A percentile compares a stretch with the other conserved stretches of the same genome.
Evolutionary conservation across 2,113 vertebrate genomes (phyloP).

Genomic region (Mormoops blainvillei): DNA sequence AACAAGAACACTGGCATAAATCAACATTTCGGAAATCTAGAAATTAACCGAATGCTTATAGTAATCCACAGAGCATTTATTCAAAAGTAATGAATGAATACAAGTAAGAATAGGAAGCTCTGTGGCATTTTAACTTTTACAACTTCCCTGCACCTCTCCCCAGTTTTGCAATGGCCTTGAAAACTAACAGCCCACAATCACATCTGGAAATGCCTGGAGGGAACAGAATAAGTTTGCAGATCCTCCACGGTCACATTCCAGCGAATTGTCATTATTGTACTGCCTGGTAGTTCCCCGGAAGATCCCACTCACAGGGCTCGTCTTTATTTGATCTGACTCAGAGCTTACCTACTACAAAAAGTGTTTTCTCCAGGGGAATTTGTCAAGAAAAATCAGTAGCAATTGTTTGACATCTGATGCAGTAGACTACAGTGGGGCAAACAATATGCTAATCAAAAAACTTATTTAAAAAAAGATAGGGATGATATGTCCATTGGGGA

Average conservation of each 20-base stretch:
- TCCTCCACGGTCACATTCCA: not conserved
- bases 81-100: not conserved
- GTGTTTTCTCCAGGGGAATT: not conserved
- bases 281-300: not conserved
- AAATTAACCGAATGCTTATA: not conserved
- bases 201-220: not conserved
- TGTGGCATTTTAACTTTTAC: slow-evolving; percentile 1
- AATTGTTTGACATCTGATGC: not conserved
- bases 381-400: not conserved
- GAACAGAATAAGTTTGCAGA: not conserved
- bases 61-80: not conserved
- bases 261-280: not conserved
- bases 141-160: not conserved
- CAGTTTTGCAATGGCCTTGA: not conserved
- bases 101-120: not conserved
- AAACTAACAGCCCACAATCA: not conserved
- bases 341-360: not conserved
- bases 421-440: not conserved
- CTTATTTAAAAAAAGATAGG: too few species aligned
- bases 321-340: not conserved
- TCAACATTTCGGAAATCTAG: not conserved
- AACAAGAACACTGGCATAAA: not conserved
- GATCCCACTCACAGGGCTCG: not conserved
- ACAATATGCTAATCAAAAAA: not conserved
- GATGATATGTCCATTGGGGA: not conserved